Conservation (phyloP, 1,140 invertebrate species). For the Sminthurinus signatus region DNA sequence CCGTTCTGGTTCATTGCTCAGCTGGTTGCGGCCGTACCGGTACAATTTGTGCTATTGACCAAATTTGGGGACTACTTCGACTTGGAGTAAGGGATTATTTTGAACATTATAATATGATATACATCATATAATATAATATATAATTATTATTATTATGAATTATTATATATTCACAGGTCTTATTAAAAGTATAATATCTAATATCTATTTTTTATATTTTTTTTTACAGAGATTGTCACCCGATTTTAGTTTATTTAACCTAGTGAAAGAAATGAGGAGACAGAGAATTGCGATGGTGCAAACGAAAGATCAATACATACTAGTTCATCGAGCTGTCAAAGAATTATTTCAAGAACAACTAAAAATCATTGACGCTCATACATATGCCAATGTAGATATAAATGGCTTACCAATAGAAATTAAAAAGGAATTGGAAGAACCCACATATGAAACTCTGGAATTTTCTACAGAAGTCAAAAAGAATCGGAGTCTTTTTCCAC, state of each 20-base stretch:
- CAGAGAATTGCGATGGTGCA: constrained; percentile 60
- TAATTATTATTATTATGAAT: background rate
- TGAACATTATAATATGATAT: constrained; percentile 37
- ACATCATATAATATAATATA: background rate
- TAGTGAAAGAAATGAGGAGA: constrained; percentile 54
- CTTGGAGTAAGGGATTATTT: constrained; percentile 53
- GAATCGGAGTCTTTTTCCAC: too few relatives aligned
- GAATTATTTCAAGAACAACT: constrained; percentile 54
- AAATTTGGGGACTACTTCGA: constrained; percentile 56
- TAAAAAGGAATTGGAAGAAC: constrained; percentile 41
- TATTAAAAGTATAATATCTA: too few relatives aligned
- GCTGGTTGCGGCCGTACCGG: constrained; percentile 64
- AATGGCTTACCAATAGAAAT: constrained; percentile 47
- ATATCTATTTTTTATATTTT: constrained; percentile 19
- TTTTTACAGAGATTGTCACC: constrained; percentile 48
- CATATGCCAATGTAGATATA: constrained; percentile 53
- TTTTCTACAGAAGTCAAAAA: background rate
- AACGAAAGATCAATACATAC: constrained; percentile 53
- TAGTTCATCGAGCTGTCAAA: constrained; percentile 52
- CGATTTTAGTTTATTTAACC: constrained; percentile 53
- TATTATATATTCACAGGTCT: background rate
- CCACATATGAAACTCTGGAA: constrained; percentile 42
- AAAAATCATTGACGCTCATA: constrained; percentile 54
- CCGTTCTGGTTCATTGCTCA: constrained; percentile 57
- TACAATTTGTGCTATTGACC: constrained; percentile 61